phyloP scores from a whole-genome alignment of 64 coral and sea anemone species.

The Pachyseris speciosa region DNA sequence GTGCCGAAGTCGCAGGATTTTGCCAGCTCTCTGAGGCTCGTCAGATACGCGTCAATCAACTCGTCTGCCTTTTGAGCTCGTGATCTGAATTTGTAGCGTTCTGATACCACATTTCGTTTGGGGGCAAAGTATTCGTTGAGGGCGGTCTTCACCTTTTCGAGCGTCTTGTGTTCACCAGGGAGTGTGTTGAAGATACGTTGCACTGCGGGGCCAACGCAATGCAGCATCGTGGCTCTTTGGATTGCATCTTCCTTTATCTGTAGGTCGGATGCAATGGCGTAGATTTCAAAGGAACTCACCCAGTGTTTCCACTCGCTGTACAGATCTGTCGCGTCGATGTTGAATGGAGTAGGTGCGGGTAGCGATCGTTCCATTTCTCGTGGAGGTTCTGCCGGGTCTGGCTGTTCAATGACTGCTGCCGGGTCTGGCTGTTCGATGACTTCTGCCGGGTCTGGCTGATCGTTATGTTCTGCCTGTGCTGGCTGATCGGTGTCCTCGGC shows the following conservation, averaged over 20 bases:
- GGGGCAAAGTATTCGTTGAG: constrained; percentile 19
- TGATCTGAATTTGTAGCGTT: constrained; percentile 53
- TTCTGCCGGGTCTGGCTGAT: neutral
- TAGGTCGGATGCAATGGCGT: constrained; percentile 12
- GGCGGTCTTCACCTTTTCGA: neutral
- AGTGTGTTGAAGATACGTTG: constrained; percentile 50
- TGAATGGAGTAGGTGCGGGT: neutral
- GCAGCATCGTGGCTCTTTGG: constrained; percentile 13
- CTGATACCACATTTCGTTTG: constrained; percentile 32
- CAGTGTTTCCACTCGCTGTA: neutral
- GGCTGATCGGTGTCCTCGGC: neutral
- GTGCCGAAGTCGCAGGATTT: constrained; percentile 30
- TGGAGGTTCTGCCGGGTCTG: neutral
- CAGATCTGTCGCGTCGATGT: neutral
- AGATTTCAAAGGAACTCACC: too few relatives aligned
- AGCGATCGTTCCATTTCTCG: neutral
- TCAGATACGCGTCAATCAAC: neutral
- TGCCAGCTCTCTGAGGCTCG: neutral
- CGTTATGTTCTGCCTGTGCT: neutral
- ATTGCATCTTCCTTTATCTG: neutral
- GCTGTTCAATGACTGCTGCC: neutral
- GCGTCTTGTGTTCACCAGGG: neutral
- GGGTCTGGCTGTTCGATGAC: neutral
- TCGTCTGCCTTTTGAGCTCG: neutral
- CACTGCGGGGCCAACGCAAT: constrained; percentile 15